Base-by-base conservation (phyloP, 2,888 invertebrate species). In the Troides oblongomaculatus region DNA sequence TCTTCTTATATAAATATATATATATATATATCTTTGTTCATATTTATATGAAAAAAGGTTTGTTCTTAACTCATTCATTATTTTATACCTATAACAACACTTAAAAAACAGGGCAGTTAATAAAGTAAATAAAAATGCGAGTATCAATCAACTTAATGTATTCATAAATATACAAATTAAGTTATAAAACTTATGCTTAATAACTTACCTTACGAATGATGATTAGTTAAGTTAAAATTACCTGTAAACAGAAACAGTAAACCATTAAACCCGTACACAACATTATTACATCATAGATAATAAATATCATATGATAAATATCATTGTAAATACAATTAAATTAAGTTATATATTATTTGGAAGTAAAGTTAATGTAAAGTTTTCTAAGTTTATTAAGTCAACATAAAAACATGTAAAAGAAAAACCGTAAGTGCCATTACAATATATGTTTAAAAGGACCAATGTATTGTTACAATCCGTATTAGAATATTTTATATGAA, bases 361-460 rank as follows among this genome's bases (percentile, higher is more conserved):
- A 39, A 39, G 39, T 39, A 1, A 39, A 39, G 7, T 10, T 39
- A 10, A 10, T 39, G 10, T 39, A 39, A 7, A 39, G 10, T 39
- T 39, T 39, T 39, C 39, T 10, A 39, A 39, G 8, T 39, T 39
- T 39, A 39, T 39, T 39, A 39, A 39, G 39, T 14, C 50, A 4
- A 5, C 17, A 50, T 2, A 50, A 18, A 50, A 50, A 50, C 18
- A 50, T 50, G 17, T 14, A 50, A 50, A 12, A 17, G 17, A 50
- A 50, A 6, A 65, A 56, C 58, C 30, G 62, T 39, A 21, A 57
- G 71, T 72, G 66, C 71, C 71, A 69, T 71, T 69, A 68, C 63
- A 64, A 68, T 59, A 30, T 36, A 64, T 17, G 23, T 18, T 53
- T 58, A 58, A 64, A 14, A 25, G 1, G 7, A 36, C 30, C n/a